Evolutionary conservation across 2,113 vertebrate genomes (phyloP).

Genomic region (Hydropotes inermis): DNA sequence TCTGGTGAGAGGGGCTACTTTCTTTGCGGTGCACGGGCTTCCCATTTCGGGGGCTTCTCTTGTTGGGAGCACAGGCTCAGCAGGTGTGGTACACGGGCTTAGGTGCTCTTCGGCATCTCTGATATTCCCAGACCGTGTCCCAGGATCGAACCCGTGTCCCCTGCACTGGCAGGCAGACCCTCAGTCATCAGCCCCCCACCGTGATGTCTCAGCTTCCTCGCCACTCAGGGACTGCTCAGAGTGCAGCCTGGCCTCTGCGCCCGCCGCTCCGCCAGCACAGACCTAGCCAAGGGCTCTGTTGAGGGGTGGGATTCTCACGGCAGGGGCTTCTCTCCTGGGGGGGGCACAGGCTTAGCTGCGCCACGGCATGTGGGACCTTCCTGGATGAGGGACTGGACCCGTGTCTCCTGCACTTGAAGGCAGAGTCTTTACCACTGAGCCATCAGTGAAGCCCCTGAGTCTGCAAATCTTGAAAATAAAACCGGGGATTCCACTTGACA

Average conservation of each 20-base stretch:
- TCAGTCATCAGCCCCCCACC: background rate
- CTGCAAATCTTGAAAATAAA: background rate
- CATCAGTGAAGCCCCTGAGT: background rate
- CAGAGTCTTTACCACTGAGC: background rate
- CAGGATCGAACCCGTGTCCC: background rate
- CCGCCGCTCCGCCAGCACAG: fast-evolving
- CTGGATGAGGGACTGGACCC: background rate
- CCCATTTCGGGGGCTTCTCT: background rate
- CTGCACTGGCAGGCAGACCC: background rate
- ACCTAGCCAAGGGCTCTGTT: background rate
- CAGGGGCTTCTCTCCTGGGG: background rate
- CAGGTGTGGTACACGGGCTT: fast-evolving
- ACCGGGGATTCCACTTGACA: background rate
- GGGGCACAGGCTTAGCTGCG: background rate
- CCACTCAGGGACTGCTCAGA: background rate
- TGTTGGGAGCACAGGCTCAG: background rate
- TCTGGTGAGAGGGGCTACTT: background rate
- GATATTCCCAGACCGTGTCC: background rate
- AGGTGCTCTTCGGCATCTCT: background rate
- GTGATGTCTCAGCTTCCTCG: background rate
- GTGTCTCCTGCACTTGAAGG: background rate
- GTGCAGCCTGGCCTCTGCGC: background rate
- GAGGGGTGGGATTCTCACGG: fast-evolving
- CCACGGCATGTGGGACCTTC: background rate
- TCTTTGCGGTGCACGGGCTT: fast-evolving